Base-by-base conservation (phyloP, 1,140 invertebrate species). In the Bombus waltoni region DNA sequence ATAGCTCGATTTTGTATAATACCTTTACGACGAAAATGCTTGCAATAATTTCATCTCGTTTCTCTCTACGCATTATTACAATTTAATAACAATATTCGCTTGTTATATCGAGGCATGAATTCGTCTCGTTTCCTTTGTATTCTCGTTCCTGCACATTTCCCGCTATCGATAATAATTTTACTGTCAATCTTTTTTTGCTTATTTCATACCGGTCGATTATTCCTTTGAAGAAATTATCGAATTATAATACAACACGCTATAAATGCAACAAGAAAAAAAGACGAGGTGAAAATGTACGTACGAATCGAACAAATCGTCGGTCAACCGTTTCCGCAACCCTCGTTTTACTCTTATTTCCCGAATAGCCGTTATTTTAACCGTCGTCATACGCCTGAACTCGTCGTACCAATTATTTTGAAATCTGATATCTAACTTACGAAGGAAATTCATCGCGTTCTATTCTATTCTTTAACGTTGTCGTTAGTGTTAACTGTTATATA, bases 191-290 rank as follows among this genome's bases (percentile, higher is more conserved):
- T 22, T 40, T 66, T n/a, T 53, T 38, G 0, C 13, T 47, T 53
- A 18, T 47, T n/a, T 59, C 25, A 6, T 53, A 42, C 28, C 28
- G 18, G 40, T 32, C 65, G 38, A 25, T 47, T 47, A 62, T 72
- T 73, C 78, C 22, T 75, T 86, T 32, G 5, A 53, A 47, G 57
- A 73, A 85, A 85, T 87, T 85, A 87, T 73, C n/a, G 42, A 53
- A 32, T 32, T 35, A 53, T 68, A 65, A 65, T 6, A 65, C 32
- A 32, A 32, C 32, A 15, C 32, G 1, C 15, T 25, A 22, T 82
- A 83, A 83, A 85, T 59, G 13, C 40, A 28, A 85, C 32, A 59
- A 32, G 15, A 47, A 18, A 47, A 53, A 53, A 15, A 22, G 18
- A 22, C 11, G 5, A 42, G 32, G n/a, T 22, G 42, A 40, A 76